These are phyloP conservation scores for Ochropleura leucogaster DNA, from an alignment of 2,888 invertebrate species.

Conservation along the genomic window DNA sequence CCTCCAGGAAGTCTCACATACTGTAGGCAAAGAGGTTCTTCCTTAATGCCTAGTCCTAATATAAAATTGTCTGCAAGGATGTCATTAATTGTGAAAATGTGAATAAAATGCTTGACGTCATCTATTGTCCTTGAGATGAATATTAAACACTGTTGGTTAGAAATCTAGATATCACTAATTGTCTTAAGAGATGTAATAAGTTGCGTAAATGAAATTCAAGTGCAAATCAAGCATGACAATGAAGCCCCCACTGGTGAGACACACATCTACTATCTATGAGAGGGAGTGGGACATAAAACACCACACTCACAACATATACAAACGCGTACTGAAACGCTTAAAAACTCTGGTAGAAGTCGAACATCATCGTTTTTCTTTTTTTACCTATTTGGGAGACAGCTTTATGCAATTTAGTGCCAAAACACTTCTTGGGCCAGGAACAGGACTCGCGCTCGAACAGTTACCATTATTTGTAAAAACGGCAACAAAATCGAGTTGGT, in stretches of 20 bases:
- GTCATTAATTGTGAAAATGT: conserved; percentile 43
- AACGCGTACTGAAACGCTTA: too few relatives aligned
- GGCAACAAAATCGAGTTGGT: too few relatives aligned
- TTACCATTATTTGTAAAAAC: too few relatives aligned
- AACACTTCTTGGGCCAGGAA: too few relatives aligned
- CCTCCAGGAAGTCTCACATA: conserved; percentile 26
- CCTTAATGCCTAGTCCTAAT: conserved; percentile 32
- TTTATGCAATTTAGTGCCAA: too few relatives aligned
- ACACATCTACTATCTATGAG: neutral
- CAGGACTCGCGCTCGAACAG: too few relatives aligned
- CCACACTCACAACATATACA: too few relatives aligned
- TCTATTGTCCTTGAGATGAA: conserved; percentile 34
- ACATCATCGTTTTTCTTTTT: neutral
- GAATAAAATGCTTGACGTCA: conserved; percentile 50
- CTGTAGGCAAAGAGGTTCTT: conserved; percentile 31
- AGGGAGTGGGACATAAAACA: too few relatives aligned
- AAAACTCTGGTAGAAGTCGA: too few relatives aligned
- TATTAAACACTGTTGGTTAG: conserved; percentile 3
- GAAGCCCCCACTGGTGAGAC: neutral
- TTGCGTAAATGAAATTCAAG: neutral
- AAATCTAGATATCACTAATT: neutral
- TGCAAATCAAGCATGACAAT: neutral
- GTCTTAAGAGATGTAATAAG: neutral
- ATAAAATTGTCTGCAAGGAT: conserved; percentile 52
- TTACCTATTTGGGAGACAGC: too few relatives aligned